Conservation (phyloP, 2,113 vertebrate species). For the Platysternon megacephalum region DNA sequence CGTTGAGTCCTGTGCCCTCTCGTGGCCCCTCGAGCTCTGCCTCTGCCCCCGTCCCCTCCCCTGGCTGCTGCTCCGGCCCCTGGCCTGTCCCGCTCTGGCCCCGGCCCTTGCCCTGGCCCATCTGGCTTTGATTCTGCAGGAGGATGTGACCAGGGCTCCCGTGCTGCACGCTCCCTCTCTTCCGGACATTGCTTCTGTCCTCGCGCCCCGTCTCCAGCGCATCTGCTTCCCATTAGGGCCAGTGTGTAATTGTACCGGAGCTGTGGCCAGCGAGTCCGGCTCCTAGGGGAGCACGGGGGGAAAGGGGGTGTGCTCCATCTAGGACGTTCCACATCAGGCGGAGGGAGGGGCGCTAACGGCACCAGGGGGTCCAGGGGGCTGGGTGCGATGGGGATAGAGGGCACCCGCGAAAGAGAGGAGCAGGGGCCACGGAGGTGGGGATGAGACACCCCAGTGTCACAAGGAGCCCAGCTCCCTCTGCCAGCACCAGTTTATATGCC, state of each 20-base stretch:
- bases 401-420: neutral
- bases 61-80: neutral
- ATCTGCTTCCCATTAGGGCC: slow-evolving; percentile 1
- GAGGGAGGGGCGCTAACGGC: neutral
- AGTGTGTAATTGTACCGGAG: neutral
- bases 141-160: neutral
- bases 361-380: neutral
- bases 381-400: neutral
- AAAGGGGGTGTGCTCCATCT: neutral
- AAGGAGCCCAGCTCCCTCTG: neutral
- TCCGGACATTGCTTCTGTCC: neutral
- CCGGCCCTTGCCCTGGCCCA: neutral
- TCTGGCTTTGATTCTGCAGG: neutral
- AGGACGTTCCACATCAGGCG: neutral
- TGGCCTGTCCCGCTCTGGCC: neutral
- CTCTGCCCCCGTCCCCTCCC: neutral
- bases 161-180: neutral
- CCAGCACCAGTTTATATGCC: neutral
- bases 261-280: neutral
- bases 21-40: neutral
- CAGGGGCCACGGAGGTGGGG: neutral
- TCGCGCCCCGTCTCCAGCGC: neutral
- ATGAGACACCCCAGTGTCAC: neutral
- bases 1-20: neutral
- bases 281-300: neutral